These are phyloP conservation scores for Netelia inedita DNA, from an alignment of 2,888 invertebrate genomes.

Conservation along the genomic window DNA sequence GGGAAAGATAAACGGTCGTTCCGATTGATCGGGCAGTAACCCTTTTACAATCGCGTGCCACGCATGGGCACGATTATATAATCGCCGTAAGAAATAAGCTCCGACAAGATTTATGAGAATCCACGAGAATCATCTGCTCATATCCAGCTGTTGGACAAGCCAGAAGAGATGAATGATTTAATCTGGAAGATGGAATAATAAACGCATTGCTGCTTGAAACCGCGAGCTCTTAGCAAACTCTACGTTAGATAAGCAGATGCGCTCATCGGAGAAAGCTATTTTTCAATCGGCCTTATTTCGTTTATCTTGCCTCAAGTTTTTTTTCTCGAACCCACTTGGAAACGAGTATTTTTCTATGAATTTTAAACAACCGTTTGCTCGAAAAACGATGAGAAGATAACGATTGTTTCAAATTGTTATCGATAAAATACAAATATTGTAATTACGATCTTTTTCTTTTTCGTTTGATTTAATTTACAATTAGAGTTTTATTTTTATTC, in stretches of 20 bases:
- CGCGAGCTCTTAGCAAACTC: conserved; percentile 33
- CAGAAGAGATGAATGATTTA: conserved; percentile 48
- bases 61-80: not conserved
- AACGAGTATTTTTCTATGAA: not conserved
- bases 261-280: conserved; percentile 44
- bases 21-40: not conserved
- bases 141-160: conserved; percentile 31
- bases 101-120: conserved; percentile 35
- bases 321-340: not conserved
- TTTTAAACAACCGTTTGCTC: not conserved
- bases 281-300: conserved; percentile 20
- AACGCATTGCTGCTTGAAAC: conserved; percentile 48
- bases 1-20: not conserved
- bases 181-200: conserved; percentile 58
- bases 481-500: not conserved
- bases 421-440: not conserved
- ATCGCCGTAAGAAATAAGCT: not conserved
- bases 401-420: not conserved
- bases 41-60: not conserved
- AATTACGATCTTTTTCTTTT: not conserved
- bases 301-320: not conserved
- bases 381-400: no score
- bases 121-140: conserved; percentile 14
- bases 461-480: not conserved
- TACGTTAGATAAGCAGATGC: conserved; percentile 31